Base-by-base conservation (phyloP, 2,797 vertebrate species). In the Agapornis canus region DNA sequence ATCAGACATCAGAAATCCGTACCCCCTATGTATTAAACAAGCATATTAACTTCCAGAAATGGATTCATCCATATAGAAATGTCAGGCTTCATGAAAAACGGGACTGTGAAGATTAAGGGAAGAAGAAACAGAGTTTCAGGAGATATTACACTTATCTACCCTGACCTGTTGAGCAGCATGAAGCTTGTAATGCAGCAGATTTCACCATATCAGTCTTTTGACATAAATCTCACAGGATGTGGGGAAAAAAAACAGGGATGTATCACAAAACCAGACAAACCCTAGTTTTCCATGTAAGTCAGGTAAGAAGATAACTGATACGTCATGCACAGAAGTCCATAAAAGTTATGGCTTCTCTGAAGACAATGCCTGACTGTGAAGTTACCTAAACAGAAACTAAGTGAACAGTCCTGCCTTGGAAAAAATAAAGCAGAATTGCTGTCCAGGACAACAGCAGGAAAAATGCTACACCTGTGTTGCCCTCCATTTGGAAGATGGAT, bases 381-480 rank as follows among this genome's bases (percentile, higher is more conserved):
- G 65, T 7, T 43, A 56, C n/a, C 77, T 7, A 4, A 76, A 9
- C 19, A 72, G 47, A 51, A 54, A 43, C n/a, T 8, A 31, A 81
- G 52, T 27, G 19, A 0, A 1, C 43, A 27, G 54, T 25, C 66
- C 52, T 72, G 63, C 43, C n/a, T 51, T 3, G 54, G 65, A 76
- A 52, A 94, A 90, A 63, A 14, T 11, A 31, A 61, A 84, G 63
- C 35, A 45, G 5, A 66, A 14, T 10, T 7, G 4, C 59, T 79
- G 66, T 56, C 23, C 26, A 76, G 66, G 18, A 35, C 32, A 25
- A 6, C 0, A 10, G 76, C 51, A 80, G 79, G 68, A 90, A 49
- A 18, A 37, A n/a, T 3, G 23, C 43, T 72, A 3, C 2, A 0
- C 40, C 91, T 32, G 0, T 4, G 4, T 1, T 8, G 56, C n/a